A percentile compares a stretch with the other conserved stretches of the same genome.
Conservation (phyloP, 2,113 vertebrate species). For the Pipra filicauda region DNA sequence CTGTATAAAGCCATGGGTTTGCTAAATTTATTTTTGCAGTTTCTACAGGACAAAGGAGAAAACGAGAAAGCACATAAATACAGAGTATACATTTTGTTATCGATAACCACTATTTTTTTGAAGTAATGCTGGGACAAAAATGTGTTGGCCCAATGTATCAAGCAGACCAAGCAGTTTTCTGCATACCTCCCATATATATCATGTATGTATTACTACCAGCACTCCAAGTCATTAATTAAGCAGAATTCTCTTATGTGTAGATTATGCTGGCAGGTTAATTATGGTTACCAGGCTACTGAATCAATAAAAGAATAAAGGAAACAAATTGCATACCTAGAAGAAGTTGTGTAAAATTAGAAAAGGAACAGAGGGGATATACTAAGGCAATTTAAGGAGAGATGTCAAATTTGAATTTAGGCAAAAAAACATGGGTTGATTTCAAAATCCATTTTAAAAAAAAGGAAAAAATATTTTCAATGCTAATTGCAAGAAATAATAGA, state of each 20-base stretch:
- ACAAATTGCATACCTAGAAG: not conserved
- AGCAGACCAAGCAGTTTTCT: not conserved
- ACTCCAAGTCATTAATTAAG: constrained; percentile 27
- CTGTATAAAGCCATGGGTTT: not conserved
- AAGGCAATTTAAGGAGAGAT: not conserved
- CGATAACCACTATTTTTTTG: not conserved
- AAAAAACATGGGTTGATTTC: not conserved
- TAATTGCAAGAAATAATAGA: not conserved
- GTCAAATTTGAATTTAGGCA: not conserved
- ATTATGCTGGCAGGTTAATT: constrained; percentile 50
- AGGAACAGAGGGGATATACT: not conserved
- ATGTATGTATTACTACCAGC: not conserved
- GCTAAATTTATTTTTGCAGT: not conserved
- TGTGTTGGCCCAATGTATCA: not conserved
- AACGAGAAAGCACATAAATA: not conserved
- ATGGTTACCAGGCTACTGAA: constrained; percentile 32
- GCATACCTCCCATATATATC: not conserved
- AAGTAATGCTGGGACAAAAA: not conserved
- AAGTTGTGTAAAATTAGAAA: not conserved
- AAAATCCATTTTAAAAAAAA: not conserved
- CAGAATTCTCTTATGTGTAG: not conserved
- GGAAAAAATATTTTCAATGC: not conserved
- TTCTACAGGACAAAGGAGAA: not conserved
- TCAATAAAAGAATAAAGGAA: constrained; percentile 8
- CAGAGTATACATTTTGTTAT: not conserved